Evolutionary conservation across 2,797 vertebrate genomes (phyloP).

Genomic region (Erethizon dorsatum): DNA sequence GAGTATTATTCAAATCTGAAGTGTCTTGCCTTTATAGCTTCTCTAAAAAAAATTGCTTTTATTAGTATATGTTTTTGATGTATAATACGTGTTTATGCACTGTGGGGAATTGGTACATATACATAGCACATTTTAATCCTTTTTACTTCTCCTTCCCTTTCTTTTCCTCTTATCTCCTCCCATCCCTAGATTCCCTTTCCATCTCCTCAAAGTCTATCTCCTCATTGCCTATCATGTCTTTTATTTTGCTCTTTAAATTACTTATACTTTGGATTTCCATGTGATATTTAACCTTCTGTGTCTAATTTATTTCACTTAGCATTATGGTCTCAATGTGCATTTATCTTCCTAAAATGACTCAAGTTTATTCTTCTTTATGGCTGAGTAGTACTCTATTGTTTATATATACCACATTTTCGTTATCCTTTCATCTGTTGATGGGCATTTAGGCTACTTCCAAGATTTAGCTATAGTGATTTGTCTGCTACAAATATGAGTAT

Average conservation of each 20-base stretch:
- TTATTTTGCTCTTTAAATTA: not conserved
- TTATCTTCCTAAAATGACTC: not conserved
- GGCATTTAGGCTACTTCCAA: not conserved
- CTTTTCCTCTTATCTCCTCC: not conserved
- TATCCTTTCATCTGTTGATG: not conserved
- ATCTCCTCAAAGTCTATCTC: not conserved
- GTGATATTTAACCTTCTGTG: not conserved
- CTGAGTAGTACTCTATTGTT: not conserved
- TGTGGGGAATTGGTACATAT: not conserved
- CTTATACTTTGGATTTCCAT: not conserved
- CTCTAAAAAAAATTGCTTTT: not conserved
- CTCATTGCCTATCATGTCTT: not conserved
- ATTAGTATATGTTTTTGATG: not conserved
- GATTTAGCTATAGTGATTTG: not conserved
- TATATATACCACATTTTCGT: not conserved
- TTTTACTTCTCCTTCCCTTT: not conserved
- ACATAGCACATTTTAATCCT: not conserved
- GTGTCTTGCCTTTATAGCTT: constrained; percentile 6
- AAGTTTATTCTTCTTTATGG: not conserved
- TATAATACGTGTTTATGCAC: not conserved
- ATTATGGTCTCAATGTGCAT: not conserved
- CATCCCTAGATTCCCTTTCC: not conserved
- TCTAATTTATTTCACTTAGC: not conserved
- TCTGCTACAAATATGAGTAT: not conserved
- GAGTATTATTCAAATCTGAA: constrained; percentile 39